A percentile compares a stretch with the other conserved stretches of the same genome.
phyloP scores from a whole-genome alignment of 2,113 vertebrate species.

The Glaucomys volans region DNA sequence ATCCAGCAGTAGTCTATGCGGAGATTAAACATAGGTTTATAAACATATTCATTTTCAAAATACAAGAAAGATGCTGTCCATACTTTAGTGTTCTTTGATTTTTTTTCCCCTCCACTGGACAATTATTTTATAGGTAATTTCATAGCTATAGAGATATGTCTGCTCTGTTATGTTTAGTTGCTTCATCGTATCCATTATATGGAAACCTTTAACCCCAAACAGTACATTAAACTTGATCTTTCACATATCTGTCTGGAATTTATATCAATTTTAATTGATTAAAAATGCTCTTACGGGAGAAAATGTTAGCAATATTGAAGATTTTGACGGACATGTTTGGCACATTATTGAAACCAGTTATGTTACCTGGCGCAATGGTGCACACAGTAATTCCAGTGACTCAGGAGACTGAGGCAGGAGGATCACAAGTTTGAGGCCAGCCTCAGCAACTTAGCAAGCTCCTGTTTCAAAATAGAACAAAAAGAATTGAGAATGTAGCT shows the following conservation, averaged over 20 bases:
- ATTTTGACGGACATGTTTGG: neutral
- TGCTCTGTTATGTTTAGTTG: constrained; percentile 13
- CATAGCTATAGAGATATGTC: neutral
- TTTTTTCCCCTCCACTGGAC: neutral
- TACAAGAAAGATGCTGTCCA: neutral
- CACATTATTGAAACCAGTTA: neutral
- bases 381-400: neutral
- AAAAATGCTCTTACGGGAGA: neutral
- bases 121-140: constrained; percentile 34
- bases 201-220: neutral
- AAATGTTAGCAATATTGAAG: neutral
- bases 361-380: neutral
- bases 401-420: neutral
- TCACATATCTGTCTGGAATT: neutral
- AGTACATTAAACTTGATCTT: neutral
- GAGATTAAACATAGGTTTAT: neutral
- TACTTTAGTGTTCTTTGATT: neutral
- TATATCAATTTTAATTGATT: constrained; percentile 30
- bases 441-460: neutral
- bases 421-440: neutral
- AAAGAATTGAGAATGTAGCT: neutral
- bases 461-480: neutral
- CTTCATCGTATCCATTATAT: neutral
- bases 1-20: neutral
- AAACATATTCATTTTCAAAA: neutral